These are phyloP conservation scores for Calliopsis andreniformis DNA, from an alignment of 1,140 invertebrate genomes.

Conservation along the genomic window DNA sequence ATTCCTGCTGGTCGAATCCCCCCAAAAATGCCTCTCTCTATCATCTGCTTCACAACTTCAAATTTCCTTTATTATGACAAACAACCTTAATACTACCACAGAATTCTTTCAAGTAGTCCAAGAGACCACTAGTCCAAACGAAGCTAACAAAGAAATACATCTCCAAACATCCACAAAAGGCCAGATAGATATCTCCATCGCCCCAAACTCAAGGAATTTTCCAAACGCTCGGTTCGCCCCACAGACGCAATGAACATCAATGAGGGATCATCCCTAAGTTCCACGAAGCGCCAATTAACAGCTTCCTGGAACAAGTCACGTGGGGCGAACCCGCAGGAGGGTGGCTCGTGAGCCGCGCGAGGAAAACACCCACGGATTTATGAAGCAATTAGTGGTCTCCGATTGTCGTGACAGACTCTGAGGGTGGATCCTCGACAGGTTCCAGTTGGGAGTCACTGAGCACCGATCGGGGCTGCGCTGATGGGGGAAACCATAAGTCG, in stretches of 20 bases:
- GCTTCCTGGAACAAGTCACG: neutral
- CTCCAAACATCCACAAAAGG: too few relatives aligned
- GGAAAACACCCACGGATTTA: neutral
- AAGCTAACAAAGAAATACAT: too few relatives aligned
- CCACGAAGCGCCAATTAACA: neutral
- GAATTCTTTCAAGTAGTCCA: too few relatives aligned
- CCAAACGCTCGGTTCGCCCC: neutral
- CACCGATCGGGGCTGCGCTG: neutral
- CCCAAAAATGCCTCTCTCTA: too few relatives aligned
- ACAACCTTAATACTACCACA: too few relatives aligned
- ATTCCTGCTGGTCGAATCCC: too few relatives aligned
- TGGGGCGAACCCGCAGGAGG: neutral
- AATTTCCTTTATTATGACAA: too few relatives aligned
- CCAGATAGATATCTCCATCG: too few relatives aligned
- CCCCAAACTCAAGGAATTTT: too few relatives aligned
- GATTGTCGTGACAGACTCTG: neutral
- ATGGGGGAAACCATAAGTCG: conserved; percentile 33
- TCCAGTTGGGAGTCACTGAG: neutral
- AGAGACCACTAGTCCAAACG: too few relatives aligned
- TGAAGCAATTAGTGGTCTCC: neutral
- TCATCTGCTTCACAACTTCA: too few relatives aligned
- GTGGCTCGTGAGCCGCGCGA: neutral
- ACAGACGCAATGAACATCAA: neutral
- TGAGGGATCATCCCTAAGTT: neutral
- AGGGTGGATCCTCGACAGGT: neutral